Percentiles rank a stretch among this genome's conserved stretches.
phyloP scores from a whole-genome alignment of 1,140 invertebrate species.

The Pteromalus puparum region DNA sequence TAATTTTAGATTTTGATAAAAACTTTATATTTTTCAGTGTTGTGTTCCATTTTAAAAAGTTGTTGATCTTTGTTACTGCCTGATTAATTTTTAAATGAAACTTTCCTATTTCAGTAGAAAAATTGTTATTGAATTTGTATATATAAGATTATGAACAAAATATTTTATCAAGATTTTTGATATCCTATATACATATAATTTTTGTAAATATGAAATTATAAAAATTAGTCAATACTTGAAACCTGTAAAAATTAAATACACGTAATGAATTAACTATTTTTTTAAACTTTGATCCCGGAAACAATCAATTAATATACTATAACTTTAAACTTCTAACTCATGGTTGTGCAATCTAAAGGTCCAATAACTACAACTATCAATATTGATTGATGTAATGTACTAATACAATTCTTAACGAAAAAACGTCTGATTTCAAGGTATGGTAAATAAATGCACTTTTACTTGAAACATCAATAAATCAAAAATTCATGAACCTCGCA shows the following conservation, averaged over 20 bases:
- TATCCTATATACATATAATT: background rate
- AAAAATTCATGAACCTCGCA: no score
- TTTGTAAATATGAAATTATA: background rate
- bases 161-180: background rate
- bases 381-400: background rate
- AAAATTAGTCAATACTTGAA: background rate
- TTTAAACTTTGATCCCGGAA: no score
- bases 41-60: no score
- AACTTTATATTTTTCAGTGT: background rate
- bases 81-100: no score
- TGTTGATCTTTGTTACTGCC: no score
- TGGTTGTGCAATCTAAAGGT: slow-evolving; percentile 14
- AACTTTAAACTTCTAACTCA: background rate
- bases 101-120: background rate
- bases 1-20: background rate
- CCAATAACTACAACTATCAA: background rate
- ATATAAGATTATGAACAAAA: no score
- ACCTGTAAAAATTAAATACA: no score
- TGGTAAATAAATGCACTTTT: background rate
- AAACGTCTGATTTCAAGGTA: background rate
- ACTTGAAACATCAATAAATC: no score
- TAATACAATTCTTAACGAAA: background rate
- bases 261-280: no score
- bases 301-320: no score
- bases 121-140: background rate